These are phyloP conservation scores for Myathropa florea DNA, from an alignment of 2,888 invertebrate species.

Conservation along the genomic window DNA sequence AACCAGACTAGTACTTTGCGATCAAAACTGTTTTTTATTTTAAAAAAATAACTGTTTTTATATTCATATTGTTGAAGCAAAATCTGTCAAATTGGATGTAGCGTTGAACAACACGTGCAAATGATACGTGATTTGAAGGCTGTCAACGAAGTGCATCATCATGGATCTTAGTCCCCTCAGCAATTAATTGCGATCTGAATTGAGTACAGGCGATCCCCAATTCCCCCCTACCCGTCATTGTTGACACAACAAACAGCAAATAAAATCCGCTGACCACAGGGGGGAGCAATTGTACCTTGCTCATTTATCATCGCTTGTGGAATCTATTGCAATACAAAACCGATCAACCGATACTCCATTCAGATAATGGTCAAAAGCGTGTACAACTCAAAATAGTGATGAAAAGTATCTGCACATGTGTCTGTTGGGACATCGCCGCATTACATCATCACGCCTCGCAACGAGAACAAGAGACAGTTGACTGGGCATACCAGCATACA, in stretches of 20 bases:
- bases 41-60: too few species aligned
- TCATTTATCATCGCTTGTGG: slow-evolving; percentile 32
- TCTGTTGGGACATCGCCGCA: not conserved
- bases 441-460: slow-evolving; percentile 32
- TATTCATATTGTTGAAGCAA: too few species aligned
- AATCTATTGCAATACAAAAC: slow-evolving; percentile 44
- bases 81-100: too few species aligned
- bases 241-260: not conserved
- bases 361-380: not conserved
- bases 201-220: too few species aligned
- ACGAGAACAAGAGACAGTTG: slow-evolving; percentile 20
- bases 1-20: too few species aligned
- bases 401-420: slow-evolving; percentile 24
- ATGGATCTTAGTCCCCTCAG: too few species aligned
- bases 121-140: too few species aligned
- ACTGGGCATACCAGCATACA: not conserved
- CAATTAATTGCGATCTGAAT: too few species aligned
- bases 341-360: slow-evolving; percentile 40
- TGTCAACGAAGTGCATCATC: too few species aligned
- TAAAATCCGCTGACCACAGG: not conserved
- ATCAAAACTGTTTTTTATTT: too few species aligned
- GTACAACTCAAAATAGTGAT: slow-evolving; percentile 20
- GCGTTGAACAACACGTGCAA: too few species aligned
- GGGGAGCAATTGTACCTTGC: slow-evolving; percentile 16
- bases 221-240: not conserved